Percentiles rank a stretch among this genome's conserved stretches.
Evolutionary conservation across 1,140 invertebrate genomes (phyloP).

Genomic region (Spodoptera frugiperda): DNA sequence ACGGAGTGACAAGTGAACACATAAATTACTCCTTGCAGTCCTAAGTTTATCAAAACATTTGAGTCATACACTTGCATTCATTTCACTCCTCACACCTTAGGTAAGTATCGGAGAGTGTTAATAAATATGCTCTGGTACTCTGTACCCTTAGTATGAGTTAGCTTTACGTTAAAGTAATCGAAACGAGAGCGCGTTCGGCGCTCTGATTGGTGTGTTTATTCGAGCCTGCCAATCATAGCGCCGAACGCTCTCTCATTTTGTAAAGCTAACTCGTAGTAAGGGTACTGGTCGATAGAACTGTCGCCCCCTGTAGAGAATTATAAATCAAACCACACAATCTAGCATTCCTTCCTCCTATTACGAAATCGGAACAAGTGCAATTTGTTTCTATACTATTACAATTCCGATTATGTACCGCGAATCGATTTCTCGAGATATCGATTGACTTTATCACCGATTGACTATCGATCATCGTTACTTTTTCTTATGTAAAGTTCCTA

Average conservation of each 20-base stretch:
- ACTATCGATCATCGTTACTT: conserved; percentile 4
- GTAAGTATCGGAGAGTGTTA: not conserved
- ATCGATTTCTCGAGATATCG: conserved; percentile 27
- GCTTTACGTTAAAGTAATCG: too few species aligned
- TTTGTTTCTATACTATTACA: conserved; percentile 26
- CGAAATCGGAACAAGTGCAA: conserved; percentile 41
- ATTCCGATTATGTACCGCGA: conserved; percentile 31
- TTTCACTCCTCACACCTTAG: not conserved
- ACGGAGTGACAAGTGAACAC: too few species aligned
- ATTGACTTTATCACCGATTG: conserved; percentile 16
- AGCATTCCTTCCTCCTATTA: conserved; percentile 33
- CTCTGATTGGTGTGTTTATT: too few species aligned
- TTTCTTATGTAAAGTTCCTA: conserved; percentile 25
- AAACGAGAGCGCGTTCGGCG: too few species aligned
- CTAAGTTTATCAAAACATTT: too few species aligned
- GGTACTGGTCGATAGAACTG: not conserved
- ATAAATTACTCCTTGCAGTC: too few species aligned
- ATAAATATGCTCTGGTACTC: not conserved
- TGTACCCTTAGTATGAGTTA: too few species aligned
- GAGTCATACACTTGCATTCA: too few species aligned
- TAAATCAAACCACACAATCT: not conserved
- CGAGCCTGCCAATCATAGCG: too few species aligned
- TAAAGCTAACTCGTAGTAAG: too few species aligned
- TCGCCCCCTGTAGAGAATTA: conserved; percentile 23
- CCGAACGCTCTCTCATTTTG: too few species aligned